A percentile compares a stretch with the other conserved stretches of the same genome.
phyloP scores from a whole-genome alignment of 2,888 invertebrate genomes.

The Tachina lurida region DNA sequence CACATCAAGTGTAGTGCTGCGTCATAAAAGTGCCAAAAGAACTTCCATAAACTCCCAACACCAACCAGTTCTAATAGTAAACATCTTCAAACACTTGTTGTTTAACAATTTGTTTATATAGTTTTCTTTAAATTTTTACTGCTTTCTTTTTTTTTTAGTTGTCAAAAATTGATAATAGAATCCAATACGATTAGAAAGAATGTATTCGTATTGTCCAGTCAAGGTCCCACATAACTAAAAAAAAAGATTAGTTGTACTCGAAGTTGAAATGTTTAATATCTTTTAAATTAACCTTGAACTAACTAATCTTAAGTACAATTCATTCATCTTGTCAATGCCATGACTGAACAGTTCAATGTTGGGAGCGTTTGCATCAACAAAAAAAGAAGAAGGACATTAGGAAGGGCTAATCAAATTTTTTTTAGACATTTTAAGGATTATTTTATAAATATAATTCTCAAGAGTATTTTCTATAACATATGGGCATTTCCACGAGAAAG shows the following conservation, averaged over 20 bases:
- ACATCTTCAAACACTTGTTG: conserved; percentile 43
- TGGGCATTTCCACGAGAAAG: no score
- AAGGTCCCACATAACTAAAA: background rate
- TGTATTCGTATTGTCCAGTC: conserved; percentile 36
- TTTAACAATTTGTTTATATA: conserved; percentile 43
- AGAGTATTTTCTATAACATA: no score
- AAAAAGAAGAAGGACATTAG: no score
- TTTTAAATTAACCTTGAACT: no score
- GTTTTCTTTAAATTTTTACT: background rate
- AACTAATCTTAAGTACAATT: no score
- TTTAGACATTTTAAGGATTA: no score
- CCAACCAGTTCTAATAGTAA: background rate
- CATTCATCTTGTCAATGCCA: no score
- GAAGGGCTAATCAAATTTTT: no score
- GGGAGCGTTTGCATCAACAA: no score
- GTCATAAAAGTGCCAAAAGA: conserved; percentile 38
- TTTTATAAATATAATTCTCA: no score
- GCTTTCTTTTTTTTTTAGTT: background rate
- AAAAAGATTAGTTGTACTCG: background rate
- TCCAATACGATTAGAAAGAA: conserved; percentile 1
- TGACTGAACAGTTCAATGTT: no score
- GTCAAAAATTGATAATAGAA: conserved; percentile 34
- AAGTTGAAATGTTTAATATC: no score
- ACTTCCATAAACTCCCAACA: background rate
- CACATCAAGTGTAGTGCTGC: conserved; percentile 9